Base-by-base conservation (phyloP, 2,888 invertebrate species). In the Malthinus flaveolus region DNA sequence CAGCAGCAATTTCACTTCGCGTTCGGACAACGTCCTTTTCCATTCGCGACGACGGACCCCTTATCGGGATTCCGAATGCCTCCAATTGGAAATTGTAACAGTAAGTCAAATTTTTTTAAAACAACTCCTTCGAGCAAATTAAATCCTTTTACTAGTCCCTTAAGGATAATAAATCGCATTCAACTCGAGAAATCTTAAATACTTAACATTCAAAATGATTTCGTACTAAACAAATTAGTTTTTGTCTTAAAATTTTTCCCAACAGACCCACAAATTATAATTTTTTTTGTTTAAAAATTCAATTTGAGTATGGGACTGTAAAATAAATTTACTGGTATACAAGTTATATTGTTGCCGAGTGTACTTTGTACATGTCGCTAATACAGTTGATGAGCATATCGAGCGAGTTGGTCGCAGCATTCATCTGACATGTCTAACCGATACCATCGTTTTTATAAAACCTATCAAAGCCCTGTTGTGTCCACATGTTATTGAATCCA, bases 1-100 rank as follows among this genome's bases (percentile, higher is more conserved):
- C 95, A 95, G 82, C 94, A 95, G 82, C 94, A 94, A 84, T 94
- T 95, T 81, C 93, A 95, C 82, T 93, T 95, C 81, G 93, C 93
- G 73, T 91, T 91, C 69, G 91, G 92, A 37, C 92, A 93, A 78
- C 85, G 93, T 64, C 92, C 93, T 52, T 91, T 93, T 79, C 89
- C 92, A 58, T 92, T 95, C 74, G 93, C 93, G 67, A 87, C 92
- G 56, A 81, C 85, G 52, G 93, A 93, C 79, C 93, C 93, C 36
- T 83, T 93, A 46, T 91, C 92, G 44, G 90, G 91, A 66, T 93
- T 93, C 79, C 84, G 93, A 60, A 93, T 93, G 90, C 92, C 92
- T 63, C 92, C 93, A 68, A 93, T 93, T 79, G 90, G 89, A 74
- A 91, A 91, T 71, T 93, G 93, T 80, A 93, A 93, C 79, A 93